phyloP scores from a whole-genome alignment of 2,888 invertebrate genomes.

The Acleris literana region DNA sequence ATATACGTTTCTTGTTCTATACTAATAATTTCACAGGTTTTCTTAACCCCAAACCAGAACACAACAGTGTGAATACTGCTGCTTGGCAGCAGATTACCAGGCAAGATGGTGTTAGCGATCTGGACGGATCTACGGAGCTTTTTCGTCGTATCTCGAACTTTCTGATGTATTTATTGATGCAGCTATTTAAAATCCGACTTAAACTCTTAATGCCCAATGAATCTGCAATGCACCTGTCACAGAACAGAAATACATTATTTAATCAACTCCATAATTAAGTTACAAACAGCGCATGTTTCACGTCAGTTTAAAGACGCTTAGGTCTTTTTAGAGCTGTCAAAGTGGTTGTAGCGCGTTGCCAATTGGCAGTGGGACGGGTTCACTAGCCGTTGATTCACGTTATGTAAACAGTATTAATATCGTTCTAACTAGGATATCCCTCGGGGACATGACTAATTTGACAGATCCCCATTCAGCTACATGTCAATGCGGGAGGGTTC shows the following conservation, averaged over 20 bases:
- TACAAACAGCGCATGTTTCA: constrained; percentile 1
- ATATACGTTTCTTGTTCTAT: no score
- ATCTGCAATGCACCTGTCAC: constrained; percentile 29
- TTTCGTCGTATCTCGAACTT: no score
- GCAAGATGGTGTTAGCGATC: no score
- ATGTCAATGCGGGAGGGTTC: neutral
- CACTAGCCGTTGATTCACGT: constrained; percentile 45
- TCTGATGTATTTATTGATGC: neutral
- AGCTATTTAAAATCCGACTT: constrained; percentile 10
- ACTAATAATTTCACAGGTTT: no score
- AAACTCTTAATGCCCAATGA: neutral
- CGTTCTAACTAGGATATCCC: constrained; percentile 32
- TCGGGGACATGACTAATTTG: constrained; percentile 21
- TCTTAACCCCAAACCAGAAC: no score
- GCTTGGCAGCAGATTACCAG: no score
- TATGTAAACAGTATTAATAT: constrained; percentile 43
- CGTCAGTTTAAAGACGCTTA: constrained; percentile 1
- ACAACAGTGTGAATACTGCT: no score
- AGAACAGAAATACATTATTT: constrained; percentile 26
- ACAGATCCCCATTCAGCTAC: neutral
- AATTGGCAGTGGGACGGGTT: constrained; percentile 55
- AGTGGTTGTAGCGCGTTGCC: constrained; percentile 49
- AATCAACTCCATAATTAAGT: constrained; percentile 15
- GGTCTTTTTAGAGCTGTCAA: constrained; percentile 7
- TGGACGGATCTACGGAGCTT: no score